Base-by-base conservation (phyloP, 2,888 invertebrate genomes). In the Pterobdella sp. region DNA sequence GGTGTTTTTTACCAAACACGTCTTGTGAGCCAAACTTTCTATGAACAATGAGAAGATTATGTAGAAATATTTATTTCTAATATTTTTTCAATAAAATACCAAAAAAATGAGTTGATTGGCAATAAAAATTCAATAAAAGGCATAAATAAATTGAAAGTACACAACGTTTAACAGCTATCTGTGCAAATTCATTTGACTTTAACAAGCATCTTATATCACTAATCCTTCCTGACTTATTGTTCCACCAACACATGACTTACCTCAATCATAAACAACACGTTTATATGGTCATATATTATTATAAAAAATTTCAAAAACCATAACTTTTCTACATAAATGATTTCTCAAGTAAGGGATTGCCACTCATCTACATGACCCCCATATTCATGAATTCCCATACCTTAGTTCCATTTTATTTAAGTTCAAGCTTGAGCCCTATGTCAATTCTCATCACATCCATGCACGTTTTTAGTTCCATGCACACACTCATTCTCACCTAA, bases 171-270 rank as follows among this genome's bases (percentile, higher is more conserved):
- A 56, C 18, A 26, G 18, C n/a, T 22, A 18, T 56, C 3, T 56
- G 60, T 26, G 3, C n/a, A 26, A 56, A 22, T 26, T 26, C 18
- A 22, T 56, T 18, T 56, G n/a, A n/a, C 4, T 26, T 56, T 26
- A 56, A 56, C 60, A 56, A 56, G n/a, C 4, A 26, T 3, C 60
- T 56, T 56, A 56, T 26, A 56, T 56, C n/a, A 3, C 60, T 56
- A 56, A 56, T 56, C 60, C 60, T 56, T 56, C 26, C 26, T 56
- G 60, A 56, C 18, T 56, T 56, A 56, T 56, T 56, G n/a, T n/a
- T n/a, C n/a, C 60, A 22, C 60, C 18, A 18, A 56, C 60, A 56
- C 60, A 56, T 56, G 60, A 14, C 60, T 56, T n/a, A 26, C n/a
- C 60, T 3, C 10, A 14, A 4, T 3, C 4, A 56, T 26, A 56